phyloP scores from a whole-genome alignment of 2,888 invertebrate genomes.

The Dasysyrphus albostriatus region DNA sequence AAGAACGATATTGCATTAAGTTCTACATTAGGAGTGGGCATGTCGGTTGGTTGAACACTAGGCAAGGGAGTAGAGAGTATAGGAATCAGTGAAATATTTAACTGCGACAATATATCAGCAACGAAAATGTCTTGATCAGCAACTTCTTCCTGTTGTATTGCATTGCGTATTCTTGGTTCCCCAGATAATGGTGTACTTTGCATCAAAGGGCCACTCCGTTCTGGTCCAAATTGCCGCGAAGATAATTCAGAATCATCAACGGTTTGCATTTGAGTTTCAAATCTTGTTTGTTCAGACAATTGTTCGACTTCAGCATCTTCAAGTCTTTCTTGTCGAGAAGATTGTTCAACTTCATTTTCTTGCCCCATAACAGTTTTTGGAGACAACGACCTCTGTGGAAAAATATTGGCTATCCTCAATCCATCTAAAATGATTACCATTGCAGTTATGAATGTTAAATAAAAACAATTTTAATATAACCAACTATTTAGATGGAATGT shows the following conservation, averaged over 20 bases:
- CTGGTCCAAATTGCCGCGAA: not conserved
- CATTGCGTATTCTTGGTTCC: not conserved
- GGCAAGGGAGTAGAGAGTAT: not conserved
- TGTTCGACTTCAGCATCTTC: not conserved
- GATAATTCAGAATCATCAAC: not conserved
- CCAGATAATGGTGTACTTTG: slow-evolving; percentile 48
- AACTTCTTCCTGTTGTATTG: not conserved
- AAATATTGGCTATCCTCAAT: not conserved
- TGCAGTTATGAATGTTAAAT: not conserved
- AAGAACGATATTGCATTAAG: slow-evolving; percentile 21
- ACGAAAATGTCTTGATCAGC: slow-evolving; percentile 26
- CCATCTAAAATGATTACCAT: slow-evolving; percentile 1
- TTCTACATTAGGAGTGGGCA: not conserved
- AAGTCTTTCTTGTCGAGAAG: not conserved
- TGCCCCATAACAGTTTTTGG: not conserved
- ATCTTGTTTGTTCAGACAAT: not conserved
- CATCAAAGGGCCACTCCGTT: slow-evolving; percentile 30
- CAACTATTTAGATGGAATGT: slow-evolving; percentile 39
- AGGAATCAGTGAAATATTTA: slow-evolving; percentile 51
- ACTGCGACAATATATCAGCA: slow-evolving; percentile 40
- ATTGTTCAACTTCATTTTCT: not conserved
- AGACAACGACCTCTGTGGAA: not conserved
- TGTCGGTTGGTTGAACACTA: not conserved
- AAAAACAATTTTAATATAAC: not conserved
- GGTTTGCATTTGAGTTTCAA: not conserved